A percentile compares a stretch with the other conserved stretches of the same genome.
Evolutionary conservation across 2,113 vertebrate genomes (phyloP).

Genomic region (Edolisoma coerulescens): DNA sequence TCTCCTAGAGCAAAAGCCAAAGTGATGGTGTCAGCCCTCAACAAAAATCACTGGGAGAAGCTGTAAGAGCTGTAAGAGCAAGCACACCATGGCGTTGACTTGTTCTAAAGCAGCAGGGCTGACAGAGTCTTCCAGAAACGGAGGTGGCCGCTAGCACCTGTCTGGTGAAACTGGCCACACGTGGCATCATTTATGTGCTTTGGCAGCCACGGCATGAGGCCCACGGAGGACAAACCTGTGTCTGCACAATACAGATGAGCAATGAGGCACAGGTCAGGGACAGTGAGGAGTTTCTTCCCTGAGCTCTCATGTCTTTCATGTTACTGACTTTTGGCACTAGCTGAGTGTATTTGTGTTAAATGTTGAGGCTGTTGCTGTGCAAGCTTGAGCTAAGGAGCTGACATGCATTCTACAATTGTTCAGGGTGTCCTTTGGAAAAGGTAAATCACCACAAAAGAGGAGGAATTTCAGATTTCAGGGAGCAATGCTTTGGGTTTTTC

Average conservation of each 20-base stretch:
- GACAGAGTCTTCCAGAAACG: not conserved
- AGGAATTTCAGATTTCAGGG: not conserved
- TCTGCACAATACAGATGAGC: not conserved
- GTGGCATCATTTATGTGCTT: rapidly evolving
- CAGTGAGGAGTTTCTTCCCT: not conserved
- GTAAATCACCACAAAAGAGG: not conserved
- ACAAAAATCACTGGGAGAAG: not conserved
- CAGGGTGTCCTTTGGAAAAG: not conserved
- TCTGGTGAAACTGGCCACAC: not conserved
- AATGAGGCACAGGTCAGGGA: not conserved
- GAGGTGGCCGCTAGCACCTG: not conserved
- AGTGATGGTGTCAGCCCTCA: not conserved
- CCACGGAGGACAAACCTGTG: not conserved
- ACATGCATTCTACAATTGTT: rapidly evolving
- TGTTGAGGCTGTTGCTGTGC: not conserved
- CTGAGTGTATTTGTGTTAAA: not conserved
- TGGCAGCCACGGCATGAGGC: not conserved
- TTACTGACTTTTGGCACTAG: not conserved
- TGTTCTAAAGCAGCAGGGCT: not conserved
- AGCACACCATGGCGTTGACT: not conserved
- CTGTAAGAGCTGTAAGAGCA: not conserved
- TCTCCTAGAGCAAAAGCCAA: not conserved
- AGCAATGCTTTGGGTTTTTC: not conserved
- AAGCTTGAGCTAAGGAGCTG: not conserved
- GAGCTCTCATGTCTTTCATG: rapidly evolving